Evolutionary conservation across 2,888 invertebrate species (phyloP), one percentile per base, ranked within the genome.

Genomic region (Mesoligia furuncula): DNA sequence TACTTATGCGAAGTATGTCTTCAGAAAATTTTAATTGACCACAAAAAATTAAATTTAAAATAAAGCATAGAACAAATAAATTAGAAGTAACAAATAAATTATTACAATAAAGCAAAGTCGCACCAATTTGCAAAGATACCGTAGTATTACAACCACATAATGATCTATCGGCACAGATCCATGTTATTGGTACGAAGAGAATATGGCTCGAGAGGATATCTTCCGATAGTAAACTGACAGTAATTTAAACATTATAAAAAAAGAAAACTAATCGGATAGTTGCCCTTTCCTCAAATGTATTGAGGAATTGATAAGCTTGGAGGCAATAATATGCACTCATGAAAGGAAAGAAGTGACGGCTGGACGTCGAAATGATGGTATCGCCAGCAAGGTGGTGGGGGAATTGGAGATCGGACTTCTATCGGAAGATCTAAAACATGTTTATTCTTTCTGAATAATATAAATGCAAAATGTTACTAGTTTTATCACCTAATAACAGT

Each of bases 401-500:
- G 59, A 68, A 64, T 27, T 79, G 48, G 77, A 64, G 65, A 71
- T 51, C 24, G 59, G 67, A 31, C 17, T 45, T 79, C 77, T 75
- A 85, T 83, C 85, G 87, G 75, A 78, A 83, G 83, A 83, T 71
- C 31, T 48, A 36, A 36, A 64, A 59, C 54, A 51, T 62, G 20
- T 39, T 59, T n/a, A 48, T 73, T 73, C 15, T 70, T 75, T 69
- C 54, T n/a, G 72, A 75, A 73, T 73, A 62, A 48, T 73, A 42
- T 59, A 75, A 80, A 80, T 76, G 73, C 27, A 77, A 75, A 78
- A 81, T 69, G 73, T 81, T 73, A 85, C 77, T 73, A 48, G 71
- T 73, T 62, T 39, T 48, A 77, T 83, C 77, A 86, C 66, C 73
- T 83, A 83, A 83, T 85, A 85, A 85, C 74, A 72, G 51, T 72